Percentiles rank a stretch among this genome's conserved stretches.
phyloP scores from a whole-genome alignment of 2,888 invertebrate genomes.

The Pinctada fucata region DNA sequence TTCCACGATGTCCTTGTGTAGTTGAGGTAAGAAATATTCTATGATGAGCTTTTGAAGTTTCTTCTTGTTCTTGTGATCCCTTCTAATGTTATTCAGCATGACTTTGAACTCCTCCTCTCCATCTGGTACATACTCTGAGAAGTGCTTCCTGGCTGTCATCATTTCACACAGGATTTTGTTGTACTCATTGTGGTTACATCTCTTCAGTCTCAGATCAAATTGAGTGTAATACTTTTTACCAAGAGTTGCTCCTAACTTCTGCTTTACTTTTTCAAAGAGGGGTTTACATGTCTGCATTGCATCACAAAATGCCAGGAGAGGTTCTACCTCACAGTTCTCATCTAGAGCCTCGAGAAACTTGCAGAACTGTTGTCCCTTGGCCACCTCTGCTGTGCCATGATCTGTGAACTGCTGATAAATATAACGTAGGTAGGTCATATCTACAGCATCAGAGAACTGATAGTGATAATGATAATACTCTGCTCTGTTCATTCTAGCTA shows the following conservation, averaged over 20 bases:
- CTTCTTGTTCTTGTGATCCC: constrained; percentile 10
- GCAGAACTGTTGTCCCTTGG: constrained; percentile 17
- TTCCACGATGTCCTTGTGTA: background rate
- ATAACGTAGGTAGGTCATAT: background rate
- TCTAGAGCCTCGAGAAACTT: constrained; percentile 7
- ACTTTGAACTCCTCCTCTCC: constrained; percentile 22
- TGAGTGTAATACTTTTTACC: background rate
- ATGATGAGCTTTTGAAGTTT: constrained; percentile 20
- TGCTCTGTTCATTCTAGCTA: background rate
- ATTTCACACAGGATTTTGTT: constrained; percentile 15
- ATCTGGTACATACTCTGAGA: constrained; percentile 16
- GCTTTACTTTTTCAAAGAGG: constrained; percentile 15
- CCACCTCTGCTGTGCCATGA: constrained; percentile 4
- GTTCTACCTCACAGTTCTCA: constrained; percentile 18
- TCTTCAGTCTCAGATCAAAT: constrained; percentile 3
- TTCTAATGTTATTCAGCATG: constrained; percentile 4
- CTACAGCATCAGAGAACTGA: background rate
- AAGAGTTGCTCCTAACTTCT: constrained; percentile 6
- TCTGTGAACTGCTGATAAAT: background rate
- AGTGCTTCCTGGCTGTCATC: background rate
- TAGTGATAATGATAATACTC: background rate
- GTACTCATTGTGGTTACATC: constrained; percentile 23
- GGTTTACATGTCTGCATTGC: constrained; percentile 4
- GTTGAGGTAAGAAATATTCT: background rate
- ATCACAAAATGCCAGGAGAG: constrained; percentile 22